Base-by-base conservation (phyloP, 2,113 vertebrate genomes). In the Catharus bicknelli region DNA sequence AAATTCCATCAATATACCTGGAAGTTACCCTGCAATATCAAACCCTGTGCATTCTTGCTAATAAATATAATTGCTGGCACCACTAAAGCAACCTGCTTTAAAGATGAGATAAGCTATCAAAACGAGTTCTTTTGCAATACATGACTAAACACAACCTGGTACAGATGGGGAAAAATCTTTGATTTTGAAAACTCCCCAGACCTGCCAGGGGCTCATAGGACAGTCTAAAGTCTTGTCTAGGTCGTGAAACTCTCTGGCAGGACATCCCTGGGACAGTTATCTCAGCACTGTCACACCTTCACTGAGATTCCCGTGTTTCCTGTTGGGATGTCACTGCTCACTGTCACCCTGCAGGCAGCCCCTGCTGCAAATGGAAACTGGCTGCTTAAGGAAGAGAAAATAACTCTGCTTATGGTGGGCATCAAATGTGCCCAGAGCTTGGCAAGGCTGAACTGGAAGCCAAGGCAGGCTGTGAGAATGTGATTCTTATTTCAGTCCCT, bases 41-140 rank as follows among this genome's bases (percentile, higher is more conserved):
- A 72, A 58, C 67, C 72, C 66, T 43, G 18, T 45, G 48, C 14
- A 3, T 90, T 79, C 42, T 90, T 50, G 16, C 66, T 53, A 47
- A 59, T 69, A 70, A 92, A 73, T 34, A 22, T 27, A 68, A 50
- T 66, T 76, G 22, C 64, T 82, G 82, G 73, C 79, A 50, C 74
- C 50, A 10, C 17, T 54, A 64, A 79, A 94, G 76, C 63, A 59
- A 29, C 61, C 22, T 42, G 2, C 42, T 88, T 78, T 67, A 82
- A 87, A 87, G 84, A 67, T 47, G 64, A 76, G 74, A 70, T 25
- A 88, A 45, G 36, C 61, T 93, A 90, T 80, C 78, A 85, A 86
- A 91, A 48, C 1, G 4, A 81, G 54, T 53, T 76, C 76, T 95
- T 86, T 63, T 85, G 75, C 72, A 61, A 83, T 13, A 25, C 51